Evolutionary conservation across 2,888 invertebrate species (phyloP).

Genomic region (Euzophera pinguis): DNA sequence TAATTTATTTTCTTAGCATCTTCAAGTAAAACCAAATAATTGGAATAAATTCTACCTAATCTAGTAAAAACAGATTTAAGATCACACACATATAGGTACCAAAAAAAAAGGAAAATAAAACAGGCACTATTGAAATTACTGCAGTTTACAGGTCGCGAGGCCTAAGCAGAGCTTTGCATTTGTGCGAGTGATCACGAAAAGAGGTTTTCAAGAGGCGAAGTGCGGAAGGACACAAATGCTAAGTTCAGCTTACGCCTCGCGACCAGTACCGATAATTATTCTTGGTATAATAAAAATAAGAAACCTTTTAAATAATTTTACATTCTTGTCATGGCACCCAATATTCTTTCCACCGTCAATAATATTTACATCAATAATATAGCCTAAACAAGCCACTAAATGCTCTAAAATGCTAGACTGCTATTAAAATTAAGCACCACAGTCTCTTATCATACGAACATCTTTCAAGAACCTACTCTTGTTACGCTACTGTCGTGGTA

Average conservation of each 20-base stretch:
- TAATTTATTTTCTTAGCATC: constrained; percentile 20
- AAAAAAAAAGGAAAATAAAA: constrained; percentile 14
- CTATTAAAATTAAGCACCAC: constrained; percentile 59
- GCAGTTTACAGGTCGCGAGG: no score
- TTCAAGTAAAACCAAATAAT: constrained; percentile 27
- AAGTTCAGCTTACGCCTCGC: no score
- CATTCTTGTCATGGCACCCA: constrained; percentile 54
- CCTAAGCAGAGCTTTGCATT: no score
- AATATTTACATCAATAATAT: constrained; percentile 46
- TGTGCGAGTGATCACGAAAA: no score
- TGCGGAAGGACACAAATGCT: no score
- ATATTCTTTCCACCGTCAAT: constrained; percentile 33
- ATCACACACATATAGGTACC: constrained; percentile 22
- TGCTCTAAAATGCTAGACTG: constrained; percentile 72
- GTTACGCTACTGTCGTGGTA: constrained; percentile 11
- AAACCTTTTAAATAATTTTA: constrained; percentile 18
- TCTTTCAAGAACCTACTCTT: constrained; percentile 11
- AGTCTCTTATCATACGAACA: constrained; percentile 28
- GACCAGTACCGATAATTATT: constrained; percentile 17
- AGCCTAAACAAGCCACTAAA: constrained; percentile 55
- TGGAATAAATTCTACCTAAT: constrained; percentile 33
- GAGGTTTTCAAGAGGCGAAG: no score
- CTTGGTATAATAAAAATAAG: constrained; percentile 18
- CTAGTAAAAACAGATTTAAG: constrained; percentile 28
- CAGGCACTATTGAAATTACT: background rate